These are phyloP conservation scores for Hymenochirus boettgeri DNA, from an alignment of 2,113 vertebrate species.

Conservation along the genomic window DNA sequence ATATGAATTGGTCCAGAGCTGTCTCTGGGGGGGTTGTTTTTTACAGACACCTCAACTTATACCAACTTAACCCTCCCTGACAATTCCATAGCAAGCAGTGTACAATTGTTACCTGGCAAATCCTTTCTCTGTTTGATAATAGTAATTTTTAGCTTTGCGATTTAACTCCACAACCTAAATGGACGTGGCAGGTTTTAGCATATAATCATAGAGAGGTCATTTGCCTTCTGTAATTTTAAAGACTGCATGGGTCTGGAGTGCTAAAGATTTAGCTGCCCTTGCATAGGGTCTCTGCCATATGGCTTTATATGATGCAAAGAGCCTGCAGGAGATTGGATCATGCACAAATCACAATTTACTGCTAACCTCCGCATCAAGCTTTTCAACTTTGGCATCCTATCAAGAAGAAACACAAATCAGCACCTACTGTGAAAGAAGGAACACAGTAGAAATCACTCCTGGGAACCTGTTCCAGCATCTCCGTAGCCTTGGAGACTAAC, in stretches of 20 bases:
- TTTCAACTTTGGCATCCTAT: constrained; percentile 37
- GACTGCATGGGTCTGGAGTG: constrained; percentile 32
- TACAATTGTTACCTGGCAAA: constrained; percentile 33
- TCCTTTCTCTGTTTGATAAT: constrained; percentile 27
- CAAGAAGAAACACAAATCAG: constrained; percentile 37
- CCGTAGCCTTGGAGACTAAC: constrained; percentile 22
- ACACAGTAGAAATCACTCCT: constrained; percentile 23
- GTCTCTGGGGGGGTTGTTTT: neutral
- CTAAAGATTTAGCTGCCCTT: constrained; percentile 20
- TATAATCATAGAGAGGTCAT: constrained; percentile 38
- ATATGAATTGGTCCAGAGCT: neutral
- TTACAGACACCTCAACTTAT: constrained; percentile 4
- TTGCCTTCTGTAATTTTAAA: constrained; percentile 39
- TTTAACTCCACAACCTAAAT: constrained; percentile 18
- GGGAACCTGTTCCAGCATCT: constrained; percentile 26
- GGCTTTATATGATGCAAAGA: constrained; percentile 30
- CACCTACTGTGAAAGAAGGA: constrained; percentile 16
- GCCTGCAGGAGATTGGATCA: constrained; percentile 37
- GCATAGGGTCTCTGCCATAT: constrained; percentile 37
- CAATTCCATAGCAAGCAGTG: constrained; percentile 18
- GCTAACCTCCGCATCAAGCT: constrained; percentile 29
- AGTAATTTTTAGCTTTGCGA: constrained; percentile 21
- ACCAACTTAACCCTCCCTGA: constrained; percentile 3
- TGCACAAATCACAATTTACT: constrained; percentile 39
- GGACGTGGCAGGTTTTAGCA: constrained; percentile 21